A percentile compares a stretch with the other conserved stretches of the same genome.
phyloP scores from a whole-genome alignment of 2,113 vertebrate species.

The Glaucidium brasilianum region DNA sequence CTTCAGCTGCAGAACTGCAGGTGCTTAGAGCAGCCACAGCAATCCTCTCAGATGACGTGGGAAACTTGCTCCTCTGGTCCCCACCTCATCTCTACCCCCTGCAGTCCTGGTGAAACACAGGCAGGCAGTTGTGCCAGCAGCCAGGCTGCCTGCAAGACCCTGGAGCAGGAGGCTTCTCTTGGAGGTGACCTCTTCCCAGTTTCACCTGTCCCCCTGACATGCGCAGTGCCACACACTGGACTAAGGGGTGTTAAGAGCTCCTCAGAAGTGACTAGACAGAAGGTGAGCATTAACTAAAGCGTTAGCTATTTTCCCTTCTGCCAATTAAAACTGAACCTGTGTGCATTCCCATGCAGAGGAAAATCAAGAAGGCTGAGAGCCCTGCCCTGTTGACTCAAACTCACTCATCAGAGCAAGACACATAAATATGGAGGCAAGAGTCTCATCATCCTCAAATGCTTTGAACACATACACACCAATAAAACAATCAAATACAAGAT shows the following conservation, averaged over 20 bases:
- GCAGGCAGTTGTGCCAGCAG: not conserved
- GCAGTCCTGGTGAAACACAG: not conserved
- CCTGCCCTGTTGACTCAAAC: not conserved
- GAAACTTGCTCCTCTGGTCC: not conserved
- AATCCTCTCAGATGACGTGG: not conserved
- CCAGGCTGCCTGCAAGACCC: fast-evolving
- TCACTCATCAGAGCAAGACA: not conserved
- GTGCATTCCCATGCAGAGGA: not conserved
- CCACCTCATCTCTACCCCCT: not conserved
- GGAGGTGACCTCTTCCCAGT: not conserved
- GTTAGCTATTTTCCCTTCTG: not conserved
- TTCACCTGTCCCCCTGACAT: not conserved
- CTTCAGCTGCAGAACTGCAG: not conserved
- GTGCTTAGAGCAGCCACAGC: not conserved
- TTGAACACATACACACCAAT: not conserved
- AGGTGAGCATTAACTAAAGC: not conserved
- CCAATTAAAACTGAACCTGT: not conserved
- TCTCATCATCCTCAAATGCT: not conserved
- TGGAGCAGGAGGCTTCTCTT: not conserved
- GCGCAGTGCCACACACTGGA: not conserved
- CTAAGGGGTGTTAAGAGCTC: not conserved
- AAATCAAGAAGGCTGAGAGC: not conserved
- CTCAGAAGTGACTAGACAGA: not conserved
- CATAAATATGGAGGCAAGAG: not conserved
- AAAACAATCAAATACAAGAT: not conserved